Evolutionary conservation across 2,797 vertebrate genomes (phyloP), one percentile per base, ranked within the genome.

Genomic region (Falco novaeseelandiae): DNA sequence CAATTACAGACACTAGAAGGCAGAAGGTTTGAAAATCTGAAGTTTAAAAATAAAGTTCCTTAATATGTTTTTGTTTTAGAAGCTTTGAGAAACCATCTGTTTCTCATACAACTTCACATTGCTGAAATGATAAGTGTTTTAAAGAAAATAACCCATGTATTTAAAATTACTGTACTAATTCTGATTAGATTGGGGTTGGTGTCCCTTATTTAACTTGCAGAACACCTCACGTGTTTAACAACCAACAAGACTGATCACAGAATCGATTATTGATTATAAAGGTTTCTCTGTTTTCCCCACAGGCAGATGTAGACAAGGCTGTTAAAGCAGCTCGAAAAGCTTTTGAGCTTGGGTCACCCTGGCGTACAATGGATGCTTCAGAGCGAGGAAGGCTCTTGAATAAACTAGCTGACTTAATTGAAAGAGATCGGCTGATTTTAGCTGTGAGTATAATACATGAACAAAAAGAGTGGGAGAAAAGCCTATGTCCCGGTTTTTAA

Each of bases 341-440:
- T 91, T 99, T 99, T 91, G 98, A 99, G 96, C 92, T 98, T 12
- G 99, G 99, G 17, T 99, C 99, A 15, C 94, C 97, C n/a, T 99
- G 99, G 99, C 98, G 99, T 42, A 98, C 98, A 12, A 99, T 99
- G 98, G 98, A 99, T 79, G 99, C 99, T 90, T 99, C 99, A 5
- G 98, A 98, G 83, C 93, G 99, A 79, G 99, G 99, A 32, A 96
- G 95, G 38, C 97, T 99, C 7, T 80, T 99, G 29, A 97, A 97
- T 88, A 99, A 98, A 89, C 96, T 99, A 26, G 99, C 99, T 29
- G 99, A 99, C 91, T 97, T 99, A 89, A 95, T 99, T 34, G 99
- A 99, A 96, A 98, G 99, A 93, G 99, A 99, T 84, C 97, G 92
- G 5, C 97, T 98, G 55, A 94, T 98, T 34, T 96, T 99, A 81